phyloP scores from a whole-genome alignment of 2,797 vertebrate species.

The Peromyscus nudipes region DNA sequence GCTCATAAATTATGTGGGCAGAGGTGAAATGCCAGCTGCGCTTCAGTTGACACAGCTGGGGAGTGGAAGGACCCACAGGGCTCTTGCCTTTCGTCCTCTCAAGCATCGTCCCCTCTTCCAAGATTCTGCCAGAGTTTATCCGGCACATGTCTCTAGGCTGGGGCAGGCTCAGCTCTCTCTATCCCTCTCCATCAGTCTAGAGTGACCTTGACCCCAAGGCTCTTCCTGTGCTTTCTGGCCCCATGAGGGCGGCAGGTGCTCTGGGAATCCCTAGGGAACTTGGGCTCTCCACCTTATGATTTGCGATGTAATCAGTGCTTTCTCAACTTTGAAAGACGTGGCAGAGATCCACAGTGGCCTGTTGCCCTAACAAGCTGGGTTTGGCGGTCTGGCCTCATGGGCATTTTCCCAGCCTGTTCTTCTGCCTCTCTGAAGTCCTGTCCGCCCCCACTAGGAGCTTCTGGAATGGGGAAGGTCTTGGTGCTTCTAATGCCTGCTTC shows the following conservation, averaged over 20 bases:
- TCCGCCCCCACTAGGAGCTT: not conserved
- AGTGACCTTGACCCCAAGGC: not conserved
- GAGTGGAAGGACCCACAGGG: not conserved
- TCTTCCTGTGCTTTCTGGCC: not conserved
- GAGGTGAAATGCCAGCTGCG: not conserved
- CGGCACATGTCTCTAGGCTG: not conserved
- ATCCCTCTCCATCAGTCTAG: not conserved
- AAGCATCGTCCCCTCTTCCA: not conserved
- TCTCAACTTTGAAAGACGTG: not conserved
- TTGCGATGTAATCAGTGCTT: not conserved
- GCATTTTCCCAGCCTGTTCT: not conserved
- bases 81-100: not conserved
- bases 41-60: not conserved
- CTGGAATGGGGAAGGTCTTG: not conserved
- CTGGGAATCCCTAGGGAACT: not conserved
- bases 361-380: not conserved
- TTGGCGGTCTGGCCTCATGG: not conserved
- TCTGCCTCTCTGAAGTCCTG: not conserved
- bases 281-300: not conserved
- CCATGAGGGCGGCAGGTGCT: not conserved
- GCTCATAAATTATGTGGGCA: not conserved
- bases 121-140: not conserved
- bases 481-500: not conserved
- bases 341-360: constrained; percentile 10
- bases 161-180: not conserved